Base-by-base conservation (phyloP, 2,113 vertebrate genomes). In the Tragelaphus buxtoni region DNA sequence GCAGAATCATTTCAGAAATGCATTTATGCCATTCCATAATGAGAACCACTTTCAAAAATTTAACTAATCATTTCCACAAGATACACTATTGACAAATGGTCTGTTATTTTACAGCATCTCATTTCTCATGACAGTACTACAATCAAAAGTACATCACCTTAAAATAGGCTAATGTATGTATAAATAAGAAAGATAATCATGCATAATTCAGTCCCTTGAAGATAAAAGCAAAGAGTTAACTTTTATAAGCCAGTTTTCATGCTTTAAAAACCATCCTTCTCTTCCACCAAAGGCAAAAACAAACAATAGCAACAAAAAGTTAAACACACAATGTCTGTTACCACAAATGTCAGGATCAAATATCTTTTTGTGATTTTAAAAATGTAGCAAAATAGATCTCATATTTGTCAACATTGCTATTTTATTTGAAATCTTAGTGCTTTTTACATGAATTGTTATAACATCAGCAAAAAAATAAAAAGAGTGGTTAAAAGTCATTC, bases 21-120 rank as follows among this genome's bases (percentile, higher is more conserved):
- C 26, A 96, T 90, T 96, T 93, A 86, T 9, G 17, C 18, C 51
- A 88, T 60, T 94, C 45, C 14, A 88, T 88, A 92, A 93, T 92
- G 26, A 97, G 47, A 92, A 97, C 12, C 22, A 76, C 12, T 87
- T 92, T 65, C 63, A 61, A 97, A 97, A 95, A 95, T 90, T 53
- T 95, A 91, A 84, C 56, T 95, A 76, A 97, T 95, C 55, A 58
- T 92, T 97, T 94, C 85, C 24, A 88, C n/a, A 79, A 76, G 61
- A 69, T 42, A 89, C 7, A 42, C 60, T 72, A 97, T 88, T 42
- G 20, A 74, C 56, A 91, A 58, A 90, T 39, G 22, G 42, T 42
- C 14, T 89, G 56, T 45, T 97, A 88, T 92, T 94, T 96, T 80
- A 95, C 2, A 94, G 63, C 26, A 95, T 74, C 77, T 90, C 28